A percentile compares a stretch with the other conserved stretches of the same genome.
These are phyloP conservation scores for Phylloscopus trochilus DNA, from an alignment of 2,113 vertebrate genomes.

Conservation along the genomic window DNA sequence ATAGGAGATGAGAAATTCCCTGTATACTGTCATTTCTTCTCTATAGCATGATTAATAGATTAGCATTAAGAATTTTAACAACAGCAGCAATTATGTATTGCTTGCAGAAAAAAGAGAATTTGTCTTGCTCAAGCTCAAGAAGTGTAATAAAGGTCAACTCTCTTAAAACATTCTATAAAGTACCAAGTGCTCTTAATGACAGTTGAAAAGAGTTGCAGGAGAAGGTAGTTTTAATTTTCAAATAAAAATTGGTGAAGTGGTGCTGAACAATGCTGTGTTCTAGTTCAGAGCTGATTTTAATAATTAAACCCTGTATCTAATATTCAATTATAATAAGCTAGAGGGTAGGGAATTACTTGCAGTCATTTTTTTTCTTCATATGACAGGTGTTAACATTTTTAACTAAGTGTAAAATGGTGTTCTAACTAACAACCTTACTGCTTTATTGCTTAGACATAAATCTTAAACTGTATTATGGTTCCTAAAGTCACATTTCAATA, in stretches of 20 bases:
- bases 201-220: not conserved
- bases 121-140: not conserved
- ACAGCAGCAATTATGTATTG: not conserved
- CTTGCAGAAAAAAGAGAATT: not conserved
- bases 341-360: not conserved
- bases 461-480: not conserved
- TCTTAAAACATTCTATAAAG: not conserved
- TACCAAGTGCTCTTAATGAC: not conserved
- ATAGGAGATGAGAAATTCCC: not conserved
- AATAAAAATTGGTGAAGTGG: not conserved
- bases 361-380: not conserved
- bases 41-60: not conserved
- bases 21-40: not conserved
- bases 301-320: not conserved
- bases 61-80: not conserved
- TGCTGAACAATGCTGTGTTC: not conserved
- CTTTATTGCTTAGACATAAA: not conserved
- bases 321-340: not conserved
- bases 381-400: not conserved
- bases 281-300: not conserved
- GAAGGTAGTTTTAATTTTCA: not conserved
- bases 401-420: not conserved
- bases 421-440: not conserved
- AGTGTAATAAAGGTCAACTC: not conserved
- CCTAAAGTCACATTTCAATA: not conserved